Evolutionary conservation across 92 coral and sea anemone genomes (phyloP).

Genomic region (Parazoanthus atlanticus): DNA sequence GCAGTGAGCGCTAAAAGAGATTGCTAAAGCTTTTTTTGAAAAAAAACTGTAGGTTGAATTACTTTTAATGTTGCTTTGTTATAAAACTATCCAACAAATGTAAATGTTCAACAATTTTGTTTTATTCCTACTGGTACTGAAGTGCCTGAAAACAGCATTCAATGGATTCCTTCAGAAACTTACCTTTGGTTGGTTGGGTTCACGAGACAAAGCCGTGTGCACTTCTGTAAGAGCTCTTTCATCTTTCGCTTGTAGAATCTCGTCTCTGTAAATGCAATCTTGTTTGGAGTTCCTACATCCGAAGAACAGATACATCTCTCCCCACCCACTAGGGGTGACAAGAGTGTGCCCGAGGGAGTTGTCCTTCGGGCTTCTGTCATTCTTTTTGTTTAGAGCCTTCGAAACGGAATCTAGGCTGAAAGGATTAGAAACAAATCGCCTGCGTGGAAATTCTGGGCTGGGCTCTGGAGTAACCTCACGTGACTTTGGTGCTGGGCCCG

Average conservation of each 20-base stretch:
- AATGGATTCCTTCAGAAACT: not conserved
- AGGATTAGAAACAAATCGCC: conserved; percentile 11
- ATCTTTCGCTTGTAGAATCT: conserved; percentile 66
- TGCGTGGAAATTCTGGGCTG: conserved; percentile 46
- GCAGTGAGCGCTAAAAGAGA: not conserved
- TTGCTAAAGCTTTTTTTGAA: no score
- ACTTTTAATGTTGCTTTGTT: not conserved
- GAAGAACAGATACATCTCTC: conserved; percentile 82
- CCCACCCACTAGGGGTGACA: conserved; percentile 62
- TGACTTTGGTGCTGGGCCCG: conserved; percentile 51
- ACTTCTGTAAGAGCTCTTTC: conserved; percentile 78
- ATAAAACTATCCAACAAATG: no score
- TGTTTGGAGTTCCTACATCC: conserved; percentile 91
- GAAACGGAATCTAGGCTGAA: not conserved
- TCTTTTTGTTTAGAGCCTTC: not conserved
- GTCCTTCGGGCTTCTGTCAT: not conserved
- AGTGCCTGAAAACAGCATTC: not conserved
- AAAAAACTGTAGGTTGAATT: no score
- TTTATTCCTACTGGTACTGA: not conserved
- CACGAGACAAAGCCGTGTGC: conserved; percentile 87
- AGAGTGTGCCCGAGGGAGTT: conserved; percentile 1
- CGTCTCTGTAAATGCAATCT: conserved; percentile 86
- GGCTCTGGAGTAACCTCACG: conserved; percentile 54
- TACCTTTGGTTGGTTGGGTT: conserved; percentile 88
- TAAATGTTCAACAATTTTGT: not conserved